Evolutionary conservation across 2,113 vertebrate species (phyloP).

Genomic region (Zosterops hypoxanthus): DNA sequence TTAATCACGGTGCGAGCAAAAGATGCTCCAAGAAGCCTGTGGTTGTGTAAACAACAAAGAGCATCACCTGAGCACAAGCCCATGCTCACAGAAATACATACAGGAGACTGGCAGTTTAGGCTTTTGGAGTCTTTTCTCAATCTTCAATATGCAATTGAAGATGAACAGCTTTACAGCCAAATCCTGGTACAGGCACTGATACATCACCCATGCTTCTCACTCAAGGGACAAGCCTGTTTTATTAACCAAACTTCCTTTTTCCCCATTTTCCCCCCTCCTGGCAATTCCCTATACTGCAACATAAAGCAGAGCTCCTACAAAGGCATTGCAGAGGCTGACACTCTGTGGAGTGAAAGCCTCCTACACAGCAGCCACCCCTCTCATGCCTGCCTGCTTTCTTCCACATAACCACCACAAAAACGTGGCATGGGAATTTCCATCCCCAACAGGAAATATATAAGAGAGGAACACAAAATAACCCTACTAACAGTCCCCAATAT

Average conservation of each 20-base stretch:
- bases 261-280: not conserved
- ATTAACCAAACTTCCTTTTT: not conserved
- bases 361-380: not conserved
- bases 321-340: not conserved
- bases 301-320: not conserved
- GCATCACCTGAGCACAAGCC: not conserved
- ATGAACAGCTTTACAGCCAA: not conserved
- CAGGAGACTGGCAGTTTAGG: not conserved
- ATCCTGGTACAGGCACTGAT: not conserved
- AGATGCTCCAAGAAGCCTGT: not conserved
- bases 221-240: not conserved
- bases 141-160: accelerated
- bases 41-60: not conserved
- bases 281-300: not conserved
- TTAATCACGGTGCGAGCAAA: not conserved
- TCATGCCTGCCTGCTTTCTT: not conserved
- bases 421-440: not conserved
- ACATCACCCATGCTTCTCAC: not conserved
- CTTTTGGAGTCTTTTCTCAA: not conserved
- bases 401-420: not conserved
- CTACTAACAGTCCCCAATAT: accelerated
- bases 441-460: accelerated
- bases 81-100: not conserved
- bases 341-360: accelerated
- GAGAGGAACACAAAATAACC: not conserved